Evolutionary conservation across 2,797 vertebrate species (phyloP), one percentile per base, ranked within the genome.

Genomic region (Acanthis flammea): DNA sequence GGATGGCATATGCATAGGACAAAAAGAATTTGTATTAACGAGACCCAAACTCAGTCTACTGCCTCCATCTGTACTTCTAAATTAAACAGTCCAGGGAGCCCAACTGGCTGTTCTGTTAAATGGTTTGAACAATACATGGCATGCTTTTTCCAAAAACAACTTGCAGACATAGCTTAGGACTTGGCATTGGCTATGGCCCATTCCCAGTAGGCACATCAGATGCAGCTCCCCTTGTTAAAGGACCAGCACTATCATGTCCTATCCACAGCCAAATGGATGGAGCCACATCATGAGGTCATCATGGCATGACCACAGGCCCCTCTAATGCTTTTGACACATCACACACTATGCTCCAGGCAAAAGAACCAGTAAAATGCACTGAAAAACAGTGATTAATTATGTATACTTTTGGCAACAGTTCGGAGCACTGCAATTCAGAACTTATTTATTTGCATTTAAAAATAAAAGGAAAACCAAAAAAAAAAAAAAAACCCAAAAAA

Each of bases 1-100:
- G 57, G 27, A 55, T 24, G 18, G 30, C 0, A 0, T 23, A 25
- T 21, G 27, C 0, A 0, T 6, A 66, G 44, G 51, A 84, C 19
- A 62, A 83, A 90, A 91, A 70, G 23, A 75, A 83, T 54, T 57
- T 47, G 58, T 23, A 41, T 63, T 80, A 54, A 66, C 19, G 7
- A 77, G 27, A 87, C 17, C 39, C 33, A 74, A 75, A 83, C 28
- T 67, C n/a, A 51, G 19, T 45, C n/a, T 58, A 22, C 18, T 60
- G 76, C 25, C 68, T 73, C 27, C 21, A 44, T 44, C 30, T 73
- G 25, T 47, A 33, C 25, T 77, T 76, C 39, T 74, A 60, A 92
- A 94, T 41, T 79, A 73, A 77, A 67, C 25, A 61, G 30, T 25
- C 37, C 3, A 3, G 41, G 33, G 14, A 85, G 19, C 25, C 37